Evolutionary conservation across 2,797 vertebrate genomes (phyloP), one percentile per base, ranked within the genome.

Genomic region (Epinephelus coioides): DNA sequence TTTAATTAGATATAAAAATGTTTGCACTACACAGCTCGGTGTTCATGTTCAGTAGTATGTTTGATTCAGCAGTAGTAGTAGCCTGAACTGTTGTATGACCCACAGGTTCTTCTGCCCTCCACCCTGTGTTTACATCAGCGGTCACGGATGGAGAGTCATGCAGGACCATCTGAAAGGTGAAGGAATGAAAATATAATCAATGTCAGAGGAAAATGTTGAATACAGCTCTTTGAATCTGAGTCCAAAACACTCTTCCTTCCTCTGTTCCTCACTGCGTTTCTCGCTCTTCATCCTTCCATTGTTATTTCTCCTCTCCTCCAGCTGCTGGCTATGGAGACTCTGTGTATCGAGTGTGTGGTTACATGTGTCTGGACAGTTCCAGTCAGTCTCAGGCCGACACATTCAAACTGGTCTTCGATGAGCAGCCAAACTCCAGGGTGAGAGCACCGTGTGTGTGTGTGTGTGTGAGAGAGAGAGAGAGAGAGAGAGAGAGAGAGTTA

Each of bases 81-180:
- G 23, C 53, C 17, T 54, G 19, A 7, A 1, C 5, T 44, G 14
- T 63, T 4, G 0, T 1, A 2, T 11, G 19, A 5, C 15, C 63
- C 21, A 0, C 92, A 99, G 98, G 90, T 99, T 99, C 91, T 99
- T 99, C 95, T 99, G 97, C 4, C 98, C 98, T 14, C 98, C 98
- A 14, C 98, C 98, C 11, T 99, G 97, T 56, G 97, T 99, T 79
- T 98, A 97, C 91, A 95, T 99, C 86, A 92, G 94, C 0, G 97
- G 97, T 11, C 94, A 90, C 0, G 97, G 97, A 70, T 99, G 97
- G 97, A 97, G 95, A 79, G 63, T 96, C 81, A 97, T 96, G 88
- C 95, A 97, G 64, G 95, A 95, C 50, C 96, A 95, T 73, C 93
- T 97, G 4, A 96, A 96, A 96, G 96, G 98, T 99, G 47, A 69